These are phyloP conservation scores for Tineola bisselliella DNA, from an alignment of 2,888 invertebrate genomes.

Conservation along the genomic window DNA sequence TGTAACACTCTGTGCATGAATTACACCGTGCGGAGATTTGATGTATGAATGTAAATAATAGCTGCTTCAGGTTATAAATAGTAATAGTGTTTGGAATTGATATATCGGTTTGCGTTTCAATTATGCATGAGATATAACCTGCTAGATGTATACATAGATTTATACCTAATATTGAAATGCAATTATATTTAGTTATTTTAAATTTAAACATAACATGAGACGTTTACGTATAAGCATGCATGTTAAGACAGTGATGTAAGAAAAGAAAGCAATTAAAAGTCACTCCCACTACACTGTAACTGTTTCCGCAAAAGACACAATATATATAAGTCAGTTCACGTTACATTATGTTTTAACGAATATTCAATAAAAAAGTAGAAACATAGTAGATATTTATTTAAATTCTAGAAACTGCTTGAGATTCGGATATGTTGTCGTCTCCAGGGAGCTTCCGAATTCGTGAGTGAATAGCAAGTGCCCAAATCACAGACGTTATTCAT, in stretches of 20 bases:
- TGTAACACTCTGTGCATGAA: neutral
- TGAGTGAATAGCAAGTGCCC: constrained; percentile 36
- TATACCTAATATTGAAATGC: too few species aligned
- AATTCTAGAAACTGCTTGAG: neutral
- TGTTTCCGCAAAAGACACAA: too few species aligned
- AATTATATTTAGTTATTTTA: too few species aligned
- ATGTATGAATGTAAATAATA: neutral
- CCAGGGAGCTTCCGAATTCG: constrained; percentile 25
- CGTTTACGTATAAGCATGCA: too few species aligned
- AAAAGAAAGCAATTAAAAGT: too few species aligned
- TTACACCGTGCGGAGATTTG: neutral
- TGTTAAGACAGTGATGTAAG: too few species aligned
- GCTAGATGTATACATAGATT: too few species aligned
- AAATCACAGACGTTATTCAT: constrained; percentile 21
- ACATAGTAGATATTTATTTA: neutral
- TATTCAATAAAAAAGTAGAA: too few species aligned
- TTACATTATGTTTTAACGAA: too few species aligned
- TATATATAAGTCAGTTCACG: too few species aligned
- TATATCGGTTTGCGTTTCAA: neutral
- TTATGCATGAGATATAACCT: neutral
- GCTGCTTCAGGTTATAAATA: neutral
- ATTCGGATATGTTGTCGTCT: constrained; percentile 18
- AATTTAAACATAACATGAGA: too few species aligned
- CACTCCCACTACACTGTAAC: too few species aligned
- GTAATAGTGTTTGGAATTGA: neutral